These are phyloP conservation scores for Delia radicum DNA, from an alignment of 1,140 invertebrate species.

Conservation along the genomic window DNA sequence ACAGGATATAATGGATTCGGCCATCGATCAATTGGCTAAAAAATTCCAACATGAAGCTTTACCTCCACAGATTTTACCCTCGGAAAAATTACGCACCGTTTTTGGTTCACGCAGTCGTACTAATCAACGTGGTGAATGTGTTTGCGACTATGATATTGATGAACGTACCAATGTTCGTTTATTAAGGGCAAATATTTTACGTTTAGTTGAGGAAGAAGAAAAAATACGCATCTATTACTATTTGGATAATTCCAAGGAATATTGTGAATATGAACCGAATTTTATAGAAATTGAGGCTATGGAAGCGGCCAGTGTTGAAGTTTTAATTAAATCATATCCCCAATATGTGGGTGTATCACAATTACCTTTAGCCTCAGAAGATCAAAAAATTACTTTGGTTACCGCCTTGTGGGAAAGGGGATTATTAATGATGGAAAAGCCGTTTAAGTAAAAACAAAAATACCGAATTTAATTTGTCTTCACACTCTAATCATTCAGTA, in stretches of 20 bases:
- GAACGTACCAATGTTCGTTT: conserved; percentile 71
- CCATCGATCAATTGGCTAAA: conserved; percentile 82
- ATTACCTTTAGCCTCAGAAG: conserved; percentile 66
- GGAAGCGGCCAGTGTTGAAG: conserved; percentile 68
- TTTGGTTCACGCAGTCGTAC: conserved; percentile 71
- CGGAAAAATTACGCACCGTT: conserved; percentile 69
- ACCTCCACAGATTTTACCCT: conserved; percentile 72
- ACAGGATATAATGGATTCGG: conserved; percentile 66
- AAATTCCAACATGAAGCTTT: conserved; percentile 83
- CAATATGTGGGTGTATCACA: conserved; percentile 70
- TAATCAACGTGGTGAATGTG: conserved; percentile 64
- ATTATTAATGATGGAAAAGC: conserved; percentile 64
- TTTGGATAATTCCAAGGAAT: conserved; percentile 79
- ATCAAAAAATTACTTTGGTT: conserved; percentile 64
- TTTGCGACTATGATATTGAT: conserved; percentile 66
- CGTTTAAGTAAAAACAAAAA: conserved; percentile 55
- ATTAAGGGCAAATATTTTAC: conserved; percentile 68
- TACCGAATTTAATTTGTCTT: too few species aligned
- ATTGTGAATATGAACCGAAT: conserved; percentile 77
- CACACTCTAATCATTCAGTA: too few species aligned
- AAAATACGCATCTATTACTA: conserved; percentile 73
- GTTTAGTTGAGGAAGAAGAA: conserved; percentile 69
- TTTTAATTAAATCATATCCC: conserved; percentile 74
- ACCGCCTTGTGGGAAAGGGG: conserved; percentile 72
- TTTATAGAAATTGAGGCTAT: conserved; percentile 72